Base-by-base conservation (phyloP, 2,888 invertebrate genomes). In the Apodemia hepburni region DNA sequence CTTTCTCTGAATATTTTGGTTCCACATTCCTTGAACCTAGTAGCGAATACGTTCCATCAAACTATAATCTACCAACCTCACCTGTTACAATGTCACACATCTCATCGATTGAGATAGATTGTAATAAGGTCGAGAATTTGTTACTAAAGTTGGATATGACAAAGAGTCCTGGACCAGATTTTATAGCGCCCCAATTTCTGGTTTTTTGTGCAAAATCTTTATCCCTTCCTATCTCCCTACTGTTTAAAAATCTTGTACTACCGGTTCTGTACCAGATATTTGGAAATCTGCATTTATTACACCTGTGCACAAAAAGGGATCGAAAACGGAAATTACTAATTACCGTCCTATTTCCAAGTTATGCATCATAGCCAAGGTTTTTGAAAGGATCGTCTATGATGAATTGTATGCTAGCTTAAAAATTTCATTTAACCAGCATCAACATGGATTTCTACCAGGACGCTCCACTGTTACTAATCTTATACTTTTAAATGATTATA, bases 161-260 rank as follows among this genome's bases (percentile, higher is more conserved):
- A 6, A 45, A 45, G 15, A n/a, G 15, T 4, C 15, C 45, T n/a
- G 45, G 45, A 12, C 45, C 45, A n/a, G 45, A 45, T 2, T n/a
- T 6, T 8, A 4, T 45, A 45, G 45, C 33, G 27, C 33, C 58
- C n/a, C 12, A 58, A 15, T 58, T 58, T 15, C n/a, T 58, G n/a
- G 29, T 58, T 11, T 12, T 15, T 29, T 58, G 58, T 29, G 58
- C 58, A 3, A 29, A 27, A 27, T 22, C 15, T 29, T 22, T 58
- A 4, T 22, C 58, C 7, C 8, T 11, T n/a, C 58, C 58, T 22
- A 58, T 58, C 3, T 58, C 58, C 15, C 3, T 58, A 15, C 29
- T 58, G 15, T 58, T 58, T 58, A 22, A 22, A 58, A 58, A 58
- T 58, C 58, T 9, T 33, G 12, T 12, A n/a, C 27, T 27, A 15